Conservation (phyloP, 2,113 vertebrate genomes). For the human (Homo sapiens) region DNA sequence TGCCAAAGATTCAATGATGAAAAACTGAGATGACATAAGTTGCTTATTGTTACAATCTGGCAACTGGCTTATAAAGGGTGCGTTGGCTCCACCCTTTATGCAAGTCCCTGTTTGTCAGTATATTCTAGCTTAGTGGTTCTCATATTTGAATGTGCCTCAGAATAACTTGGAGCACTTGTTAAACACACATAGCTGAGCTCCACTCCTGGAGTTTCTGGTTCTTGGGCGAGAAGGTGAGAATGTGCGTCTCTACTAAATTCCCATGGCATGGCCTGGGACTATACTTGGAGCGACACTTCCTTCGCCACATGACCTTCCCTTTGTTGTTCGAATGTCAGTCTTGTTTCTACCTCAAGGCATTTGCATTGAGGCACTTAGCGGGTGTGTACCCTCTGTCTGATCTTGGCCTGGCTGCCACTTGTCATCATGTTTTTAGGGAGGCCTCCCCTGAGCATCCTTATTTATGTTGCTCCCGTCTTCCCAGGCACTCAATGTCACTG, state of each 20-base stretch:
- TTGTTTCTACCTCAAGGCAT: background rate
- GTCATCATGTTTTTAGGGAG: background rate
- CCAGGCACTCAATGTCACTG: background rate
- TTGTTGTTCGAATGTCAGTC: background rate
- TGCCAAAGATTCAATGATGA: background rate
- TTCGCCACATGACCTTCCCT: fast-evolving
- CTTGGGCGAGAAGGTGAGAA: background rate
- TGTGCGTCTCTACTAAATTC: background rate
- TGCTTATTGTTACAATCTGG: background rate
- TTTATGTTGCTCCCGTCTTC: background rate
- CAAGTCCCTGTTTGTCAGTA: background rate
- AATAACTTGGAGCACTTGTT: background rate
- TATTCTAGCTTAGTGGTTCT: background rate
- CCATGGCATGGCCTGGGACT: background rate
- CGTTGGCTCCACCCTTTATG: background rate
- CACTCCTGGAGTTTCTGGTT: background rate
- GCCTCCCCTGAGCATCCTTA: background rate
- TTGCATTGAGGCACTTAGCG: background rate
- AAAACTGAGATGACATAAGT: background rate
- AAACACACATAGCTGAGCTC: background rate
- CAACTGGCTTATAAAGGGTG: background rate
- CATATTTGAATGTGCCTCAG: fast-evolving
- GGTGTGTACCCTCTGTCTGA: background rate
- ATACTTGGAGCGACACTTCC: background rate
- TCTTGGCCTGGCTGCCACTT: too few relatives aligned